Conservation (phyloP, 1,140 invertebrate genomes). For the Leguminivora glycinivorella region DNA sequence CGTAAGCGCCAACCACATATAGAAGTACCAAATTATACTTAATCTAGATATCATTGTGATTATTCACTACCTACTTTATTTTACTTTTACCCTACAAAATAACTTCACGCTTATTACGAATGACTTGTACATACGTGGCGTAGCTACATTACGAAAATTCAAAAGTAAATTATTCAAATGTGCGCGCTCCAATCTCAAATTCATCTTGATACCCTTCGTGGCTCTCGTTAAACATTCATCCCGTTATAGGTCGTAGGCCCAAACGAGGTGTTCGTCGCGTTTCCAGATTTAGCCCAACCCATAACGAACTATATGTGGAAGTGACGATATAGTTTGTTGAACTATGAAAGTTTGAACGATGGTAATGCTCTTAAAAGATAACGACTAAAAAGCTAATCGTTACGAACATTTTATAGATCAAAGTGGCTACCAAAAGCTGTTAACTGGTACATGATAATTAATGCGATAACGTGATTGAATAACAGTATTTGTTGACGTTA, state of each 20-base stretch:
- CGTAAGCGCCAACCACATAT: too few species aligned
- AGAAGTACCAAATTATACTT: too few species aligned
- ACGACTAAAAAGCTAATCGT: slow-evolving; percentile 31
- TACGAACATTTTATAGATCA: slow-evolving; percentile 33
- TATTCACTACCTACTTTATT: neutral
- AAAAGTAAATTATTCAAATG: neutral
- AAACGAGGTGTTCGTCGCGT: slow-evolving; percentile 25
- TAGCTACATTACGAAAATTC: neutral
- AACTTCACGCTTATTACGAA: neutral
- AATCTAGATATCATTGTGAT: too few species aligned
- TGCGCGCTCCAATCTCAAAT: neutral
- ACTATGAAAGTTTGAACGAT: slow-evolving; percentile 33
- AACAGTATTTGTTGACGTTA: slow-evolving; percentile 31
- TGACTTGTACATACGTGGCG: neutral
- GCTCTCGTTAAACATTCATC: slow-evolving; percentile 24
- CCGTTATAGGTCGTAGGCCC: slow-evolving; percentile 18
- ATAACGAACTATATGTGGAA: slow-evolving; percentile 23
- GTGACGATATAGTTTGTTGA: slow-evolving; percentile 28
- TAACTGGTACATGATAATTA: slow-evolving; percentile 22
- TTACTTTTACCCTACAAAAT: neutral
- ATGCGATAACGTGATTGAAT: slow-evolving; percentile 31
- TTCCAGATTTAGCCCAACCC: slow-evolving; percentile 17
- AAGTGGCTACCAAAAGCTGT: slow-evolving; percentile 7
- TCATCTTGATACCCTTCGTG: slow-evolving; percentile 13
- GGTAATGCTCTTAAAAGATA: slow-evolving; percentile 26